Evolutionary conservation across 1,140 invertebrate species (phyloP), one percentile per base, ranked within the genome.

Genomic region (Agraylea sexmaculata): DNA sequence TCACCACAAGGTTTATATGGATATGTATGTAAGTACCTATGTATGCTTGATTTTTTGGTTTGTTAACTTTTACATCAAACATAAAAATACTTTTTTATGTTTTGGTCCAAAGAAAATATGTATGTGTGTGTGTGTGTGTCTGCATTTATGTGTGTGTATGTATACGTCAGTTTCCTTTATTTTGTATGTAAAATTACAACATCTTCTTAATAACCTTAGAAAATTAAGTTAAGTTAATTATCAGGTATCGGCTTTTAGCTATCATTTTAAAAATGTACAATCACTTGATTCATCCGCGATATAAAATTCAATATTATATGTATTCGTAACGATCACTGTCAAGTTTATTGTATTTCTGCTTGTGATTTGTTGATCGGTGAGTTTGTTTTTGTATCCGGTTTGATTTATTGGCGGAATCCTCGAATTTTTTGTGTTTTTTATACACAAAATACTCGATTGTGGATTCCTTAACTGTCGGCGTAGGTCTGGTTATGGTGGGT

Each of bases 101-200:
- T 55, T 57, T 62, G 60, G 60, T 60, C 60, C 60, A 60, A 62
- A 57, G 54, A 56, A 60, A 60, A 60, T 62, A 61, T 61, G 57
- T 54, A 55, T 59, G 42, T 39, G 6, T 25, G n/a, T 37, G 4
- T 22, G 16, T 49, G 45, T 50, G 53, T n/a, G 48, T 55, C 53
- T 44, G 54, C 53, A 55, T 59, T 7, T 25, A 12, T 25, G 23
- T 25, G 23, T 25, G 23, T 25, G 23, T 25, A 12, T 25, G 23
- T 8, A n/a, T n/a, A n/a, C n/a, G n/a, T n/a, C n/a, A n/a, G n/a
- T n/a, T n/a, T n/a, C 53, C 54, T 59, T 56, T 58, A 54, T 50
- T 53, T 56, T 53, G 52, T 53, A 55, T 58, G 54, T 52, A 50
- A 37, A 25, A 45, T 42, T 37, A 36, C 38, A 12, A n/a, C n/a